Base-by-base conservation (phyloP, 2,113 vertebrate species). In the Capricornis sumatraensis region DNA sequence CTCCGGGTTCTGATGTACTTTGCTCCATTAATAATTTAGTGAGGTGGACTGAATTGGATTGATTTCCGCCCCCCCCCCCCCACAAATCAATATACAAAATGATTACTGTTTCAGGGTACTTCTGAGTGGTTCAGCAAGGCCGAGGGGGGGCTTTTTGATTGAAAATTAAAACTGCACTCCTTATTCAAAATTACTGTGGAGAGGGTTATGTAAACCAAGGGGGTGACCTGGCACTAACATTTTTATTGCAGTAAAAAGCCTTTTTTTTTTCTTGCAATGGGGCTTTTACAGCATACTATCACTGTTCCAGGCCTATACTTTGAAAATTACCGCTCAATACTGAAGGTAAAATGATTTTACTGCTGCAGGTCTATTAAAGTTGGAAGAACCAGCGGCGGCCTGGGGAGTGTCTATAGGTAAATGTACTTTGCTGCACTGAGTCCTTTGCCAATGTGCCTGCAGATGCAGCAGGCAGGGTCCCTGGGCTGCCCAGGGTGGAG, bases 271-370 rank as follows among this genome's bases (percentile, higher is more conserved):
- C 87, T 40, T 52, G 76, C 74, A 98, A 97, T 93, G 95, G 89
- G 89, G 96, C 25, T 96, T 98, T 97, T 92, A 98, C 58, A 74
- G 97, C 60, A 95, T 58, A n/a, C 94, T 94, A 94, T 64, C 95
- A 67, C 40, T 84, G 89, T 97, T 98, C 92, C 89, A 97, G 93
- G 94, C 67, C 91, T 7, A 4, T 97, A 95, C 97, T 98, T 98
- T 98, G 88, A 97, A 97, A 95, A 98, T 98, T 95, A 96, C 90
- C 88, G 84, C 96, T 97, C 74, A 94, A 83, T 97, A 36, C 62
- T n/a, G 90, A 97, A 96, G 96, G 45, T 30, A 0, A 98, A 98
- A 96, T 96, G 71, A 95, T 98, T 98, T 98, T 98, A 89, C 91
- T 96, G 89, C 96, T 40, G 27, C 8, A 19, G 74, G 57, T 71